Evolutionary conservation across 2,113 vertebrate species (phyloP).

Genomic region (Orycteropus afer): DNA sequence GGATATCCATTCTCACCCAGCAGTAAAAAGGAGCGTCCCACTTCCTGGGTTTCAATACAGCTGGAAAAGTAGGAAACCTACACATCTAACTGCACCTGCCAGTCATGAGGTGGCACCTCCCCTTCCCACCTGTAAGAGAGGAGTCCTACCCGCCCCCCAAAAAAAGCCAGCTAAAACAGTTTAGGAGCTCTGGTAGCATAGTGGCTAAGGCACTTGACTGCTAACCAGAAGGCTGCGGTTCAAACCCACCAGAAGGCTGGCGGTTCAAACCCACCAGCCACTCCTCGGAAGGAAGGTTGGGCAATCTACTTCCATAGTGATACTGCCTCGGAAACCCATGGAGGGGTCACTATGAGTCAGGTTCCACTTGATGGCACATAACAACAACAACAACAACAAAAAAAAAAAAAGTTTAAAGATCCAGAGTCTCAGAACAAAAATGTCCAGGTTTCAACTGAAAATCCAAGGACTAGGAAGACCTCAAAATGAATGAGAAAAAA

Average conservation of each 20-base stretch:
- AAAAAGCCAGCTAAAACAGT: background rate
- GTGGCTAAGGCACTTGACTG: too few relatives aligned
- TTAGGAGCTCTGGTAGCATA: too few relatives aligned
- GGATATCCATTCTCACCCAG: background rate
- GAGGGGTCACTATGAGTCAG: too few relatives aligned
- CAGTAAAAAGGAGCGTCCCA: background rate
- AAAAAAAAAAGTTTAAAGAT: background rate
- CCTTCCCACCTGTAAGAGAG: background rate
- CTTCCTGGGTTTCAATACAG: background rate
- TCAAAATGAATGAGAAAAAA: conserved; percentile 41
- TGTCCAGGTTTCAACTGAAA: background rate
- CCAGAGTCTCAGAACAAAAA: conserved; percentile 42
- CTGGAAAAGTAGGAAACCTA: background rate
- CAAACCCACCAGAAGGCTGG: too few relatives aligned
- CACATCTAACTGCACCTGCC: background rate
- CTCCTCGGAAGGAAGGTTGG: too few relatives aligned
- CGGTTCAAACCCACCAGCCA: too few relatives aligned
- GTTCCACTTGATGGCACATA: too few relatives aligned
- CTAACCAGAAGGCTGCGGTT: too few relatives aligned
- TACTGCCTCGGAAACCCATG: too few relatives aligned
- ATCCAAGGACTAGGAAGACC: background rate
- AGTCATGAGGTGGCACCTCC: background rate
- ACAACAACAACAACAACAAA: too few relatives aligned
- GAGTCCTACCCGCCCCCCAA: background rate
- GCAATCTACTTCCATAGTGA: too few relatives aligned